Base-by-base conservation (phyloP, 2,888 invertebrate genomes). In the Volucella inflata region DNA sequence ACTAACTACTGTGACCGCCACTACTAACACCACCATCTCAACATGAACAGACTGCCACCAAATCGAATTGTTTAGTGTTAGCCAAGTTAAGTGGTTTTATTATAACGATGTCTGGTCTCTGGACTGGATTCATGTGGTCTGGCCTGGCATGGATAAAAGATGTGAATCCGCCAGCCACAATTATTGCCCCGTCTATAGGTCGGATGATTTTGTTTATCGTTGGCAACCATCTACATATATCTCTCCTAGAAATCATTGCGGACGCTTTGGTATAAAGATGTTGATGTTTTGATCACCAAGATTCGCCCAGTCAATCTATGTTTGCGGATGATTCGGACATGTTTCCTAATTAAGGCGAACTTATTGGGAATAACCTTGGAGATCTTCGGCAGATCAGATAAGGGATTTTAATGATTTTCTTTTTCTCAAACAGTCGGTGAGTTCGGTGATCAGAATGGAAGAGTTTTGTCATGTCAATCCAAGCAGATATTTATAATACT, bases 31-130 rank as follows among this genome's bases (percentile, higher is more conserved):
- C 51, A 10, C 57, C 4, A 30, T 30, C 30, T 30, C 30, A 30
- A 57, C 30, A 42, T 12, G 11, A 12, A 10, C 12, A 10, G 11
- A 8, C 6, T 12, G 36, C 57, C 40, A n/a, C 30, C 70, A 70
- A 70, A 67, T 71, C 30, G 53, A 62, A 72, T 77, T 71, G 53
- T 72, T 82, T 72, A 30, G 30, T 30, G 30, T 30, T 30, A 72
- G 80, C 65, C 67, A 55, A 71, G 84, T 80, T 84, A 80, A 84
- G 84, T 80, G 80, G 75, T 84, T 75, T 76, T 50, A 65, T 80
- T 84, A 75, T 71, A 40, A 71, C 51, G 68, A 68, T 44, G 74
- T 67, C 67, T 60, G 62, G 50, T 59, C 46, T 57, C 16, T 48
- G 53, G 53, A 59, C 36, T 46, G 60, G n/a, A 6, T 17, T 44